These are phyloP conservation scores for Camelus bactrianus DNA, from an alignment of 2,113 vertebrate species.

Conservation along the genomic window DNA sequence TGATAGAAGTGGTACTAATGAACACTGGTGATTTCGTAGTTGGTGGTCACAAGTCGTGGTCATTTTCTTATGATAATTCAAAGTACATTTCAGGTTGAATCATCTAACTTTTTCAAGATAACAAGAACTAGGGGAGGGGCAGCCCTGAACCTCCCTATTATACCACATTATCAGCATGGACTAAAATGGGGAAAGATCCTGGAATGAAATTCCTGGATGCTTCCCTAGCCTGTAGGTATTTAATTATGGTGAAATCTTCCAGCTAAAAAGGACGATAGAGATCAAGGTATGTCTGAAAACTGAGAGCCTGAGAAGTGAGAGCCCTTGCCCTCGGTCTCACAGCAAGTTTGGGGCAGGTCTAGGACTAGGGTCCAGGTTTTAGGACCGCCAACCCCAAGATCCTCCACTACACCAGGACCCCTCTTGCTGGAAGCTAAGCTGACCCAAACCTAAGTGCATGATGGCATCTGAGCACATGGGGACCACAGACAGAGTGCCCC, in stretches of 20 bases:
- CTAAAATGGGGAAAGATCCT: background rate
- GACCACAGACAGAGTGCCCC: rapidly evolving
- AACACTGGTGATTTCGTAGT: background rate
- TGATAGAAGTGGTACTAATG: background rate
- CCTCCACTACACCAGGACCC: background rate
- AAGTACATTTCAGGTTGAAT: background rate
- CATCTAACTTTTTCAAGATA: background rate
- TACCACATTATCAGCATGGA: background rate
- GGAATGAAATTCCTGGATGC: background rate
- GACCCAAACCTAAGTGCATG: background rate
- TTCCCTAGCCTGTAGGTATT: background rate
- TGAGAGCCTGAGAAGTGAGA: background rate
- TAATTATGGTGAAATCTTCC: background rate
- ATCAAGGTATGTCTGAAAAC: background rate
- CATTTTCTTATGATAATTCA: background rate
- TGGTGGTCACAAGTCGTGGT: background rate
- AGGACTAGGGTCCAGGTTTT: background rate
- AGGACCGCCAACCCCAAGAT: background rate
- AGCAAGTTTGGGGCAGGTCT: background rate
- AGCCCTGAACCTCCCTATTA: background rate
- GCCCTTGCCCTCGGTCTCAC: background rate
- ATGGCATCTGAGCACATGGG: background rate
- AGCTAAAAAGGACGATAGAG: background rate
- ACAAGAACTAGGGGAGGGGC: background rate
- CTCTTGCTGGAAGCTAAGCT: background rate